Base-by-base conservation (phyloP, 2,888 invertebrate species). In the Andrena camellia region DNA sequence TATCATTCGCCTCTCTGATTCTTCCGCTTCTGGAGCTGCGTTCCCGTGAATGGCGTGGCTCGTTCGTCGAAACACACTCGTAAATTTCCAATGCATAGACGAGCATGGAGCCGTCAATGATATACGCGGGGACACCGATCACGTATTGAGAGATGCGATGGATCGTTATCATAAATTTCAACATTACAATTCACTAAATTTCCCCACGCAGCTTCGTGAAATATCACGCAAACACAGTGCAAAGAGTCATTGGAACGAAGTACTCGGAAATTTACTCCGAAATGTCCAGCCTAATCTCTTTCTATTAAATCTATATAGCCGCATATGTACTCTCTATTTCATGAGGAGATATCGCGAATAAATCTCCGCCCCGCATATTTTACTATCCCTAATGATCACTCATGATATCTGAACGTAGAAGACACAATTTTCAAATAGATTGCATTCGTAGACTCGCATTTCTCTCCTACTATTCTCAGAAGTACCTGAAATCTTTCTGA, bases 21-120 rank as follows among this genome's bases (percentile, higher is more conserved):
- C 71, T 81, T 81, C 54, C 72, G 52, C 68, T 23, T 66, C 67
- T 29, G 17, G 73, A 62, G 29, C 62, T n/a, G 23, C 23, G 52
- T 50, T 60, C 59, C 54, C 31, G n/a, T 68, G 72, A 81, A 81
- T 83, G 13, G 60, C 72, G 62, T 17, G 48, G 50, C 60, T 60
- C 67, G 69, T 67, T 69, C 63, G 57, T 59, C 69, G 73, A 69
- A 54, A 64, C 68, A 60, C 59, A 77, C 70, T 71, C 81, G 74
- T 76, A 75, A 86, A 84, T 84, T 86, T 84, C 59, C 86, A 57
- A 84, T 79, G 63, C 78, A 74, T 63, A 71, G 76, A 33, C 52
- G 33, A 69, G 52, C 68, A 72, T 33, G 63, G 68, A 68, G 63
- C 50, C 48, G 54, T 60, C 71, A 72, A 76, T 76, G 71, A 76